These are phyloP conservation scores for Amphipyra berbera DNA, from an alignment of 2,888 invertebrate genomes.

Conservation along the genomic window DNA sequence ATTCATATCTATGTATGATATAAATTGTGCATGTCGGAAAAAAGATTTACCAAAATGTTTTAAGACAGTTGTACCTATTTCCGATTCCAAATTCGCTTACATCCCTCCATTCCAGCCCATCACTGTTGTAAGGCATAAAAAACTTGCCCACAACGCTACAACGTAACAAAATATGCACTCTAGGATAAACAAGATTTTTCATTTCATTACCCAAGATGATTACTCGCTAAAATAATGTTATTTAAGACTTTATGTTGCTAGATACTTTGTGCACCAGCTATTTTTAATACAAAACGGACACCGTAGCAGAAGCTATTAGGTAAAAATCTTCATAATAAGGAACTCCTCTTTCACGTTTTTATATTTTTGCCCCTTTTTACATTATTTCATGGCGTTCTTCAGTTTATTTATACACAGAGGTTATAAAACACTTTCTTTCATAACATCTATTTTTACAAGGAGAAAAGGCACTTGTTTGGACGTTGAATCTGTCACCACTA, in stretches of 20 bases:
- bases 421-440: slow-evolving; percentile 42
- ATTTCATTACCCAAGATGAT: slow-evolving; percentile 18
- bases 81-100: too few species aligned
- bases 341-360: slow-evolving; percentile 36
- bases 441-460: slow-evolving; percentile 22
- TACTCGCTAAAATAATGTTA: slow-evolving; percentile 12
- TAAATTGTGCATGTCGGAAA: too few species aligned
- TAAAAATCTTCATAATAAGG: slow-evolving; percentile 49
- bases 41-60: too few species aligned
- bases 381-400: slow-evolving; percentile 42
- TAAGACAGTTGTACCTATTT: too few species aligned
- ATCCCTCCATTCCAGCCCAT: too few species aligned
- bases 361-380: slow-evolving; percentile 41
- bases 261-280: slow-evolving; percentile 21
- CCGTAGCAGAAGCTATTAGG: slow-evolving; percentile 36
- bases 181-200: slow-evolving; percentile 2
- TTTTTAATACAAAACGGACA: slow-evolving; percentile 31
- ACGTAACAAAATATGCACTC: slow-evolving; percentile 4
- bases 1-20: too few species aligned
- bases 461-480: slow-evolving; percentile 31
- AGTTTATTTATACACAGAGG: slow-evolving; percentile 32
- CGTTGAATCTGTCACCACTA: slow-evolving; percentile 17
- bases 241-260: slow-evolving; percentile 22
- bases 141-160: too few species aligned
- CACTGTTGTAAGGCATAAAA: too few species aligned